Conservation (phyloP, 2,888 invertebrate genomes). For the Poecilus cupreus region DNA sequence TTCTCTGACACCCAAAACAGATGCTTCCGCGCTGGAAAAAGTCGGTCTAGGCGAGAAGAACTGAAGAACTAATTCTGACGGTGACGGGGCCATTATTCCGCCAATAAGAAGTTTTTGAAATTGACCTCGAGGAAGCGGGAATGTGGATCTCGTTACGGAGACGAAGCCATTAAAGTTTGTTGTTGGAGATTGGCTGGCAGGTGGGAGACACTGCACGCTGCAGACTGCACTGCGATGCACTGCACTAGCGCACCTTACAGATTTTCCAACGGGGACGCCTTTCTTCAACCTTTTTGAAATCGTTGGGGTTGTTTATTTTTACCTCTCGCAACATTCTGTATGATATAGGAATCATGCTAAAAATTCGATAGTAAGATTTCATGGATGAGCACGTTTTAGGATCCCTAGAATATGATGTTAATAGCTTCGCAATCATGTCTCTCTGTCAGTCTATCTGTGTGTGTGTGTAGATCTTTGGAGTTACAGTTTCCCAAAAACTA, state of each 20-base stretch:
- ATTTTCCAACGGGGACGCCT: slow-evolving; percentile 8
- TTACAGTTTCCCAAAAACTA: too few relatives aligned
- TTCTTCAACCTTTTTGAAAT: neutral
- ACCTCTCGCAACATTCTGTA: too few relatives aligned
- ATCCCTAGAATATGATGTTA: too few relatives aligned
- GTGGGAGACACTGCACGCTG: neutral
- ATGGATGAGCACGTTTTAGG: too few relatives aligned
- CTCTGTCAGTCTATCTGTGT: too few relatives aligned
- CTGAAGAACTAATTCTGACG: slow-evolving; percentile 41
- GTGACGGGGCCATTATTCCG: slow-evolving; percentile 31
- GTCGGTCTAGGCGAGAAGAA: neutral
- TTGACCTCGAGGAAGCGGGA: neutral
- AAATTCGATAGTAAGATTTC: too few relatives aligned
- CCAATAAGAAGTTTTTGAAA: slow-evolving; percentile 27
- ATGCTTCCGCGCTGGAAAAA: slow-evolving; percentile 11
- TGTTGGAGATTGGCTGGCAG: slow-evolving; percentile 22
- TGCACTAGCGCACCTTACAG: too few relatives aligned
- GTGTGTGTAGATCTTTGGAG: too few relatives aligned
- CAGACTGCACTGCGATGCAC: too few relatives aligned
- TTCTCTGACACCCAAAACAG: neutral
- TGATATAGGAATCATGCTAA: too few relatives aligned
- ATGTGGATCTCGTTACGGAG: neutral
- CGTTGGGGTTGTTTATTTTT: too few relatives aligned
- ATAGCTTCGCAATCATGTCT: too few relatives aligned
- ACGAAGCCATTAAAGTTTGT: slow-evolving; percentile 33